Evolutionary conservation across 2,113 vertebrate genomes (phyloP), one percentile per base, ranked within the genome.

Genomic region (Bujurquina vittata): DNA sequence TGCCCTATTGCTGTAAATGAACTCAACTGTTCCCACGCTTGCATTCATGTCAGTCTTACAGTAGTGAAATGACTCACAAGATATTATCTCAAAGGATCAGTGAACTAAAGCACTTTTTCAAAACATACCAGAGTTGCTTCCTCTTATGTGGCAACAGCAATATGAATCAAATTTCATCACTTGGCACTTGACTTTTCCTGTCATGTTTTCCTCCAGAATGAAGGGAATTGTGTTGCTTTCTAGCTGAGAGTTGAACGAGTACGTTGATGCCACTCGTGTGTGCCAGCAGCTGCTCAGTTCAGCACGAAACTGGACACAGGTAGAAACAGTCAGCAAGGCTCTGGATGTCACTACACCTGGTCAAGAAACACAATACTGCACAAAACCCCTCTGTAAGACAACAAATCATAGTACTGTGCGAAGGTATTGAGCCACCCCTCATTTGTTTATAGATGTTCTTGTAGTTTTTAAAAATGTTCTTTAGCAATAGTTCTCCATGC

Each of bases 11-110:
- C 15, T 74, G 73, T 80, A 81, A 92, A 61, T 77, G 56, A 84
- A 69, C 29, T 60, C 40, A 62, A 6, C 75, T 84, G 63, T 80
- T 87, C 80, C 49, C 79, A 80, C 2, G 43, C n/a, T 14, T 65
- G 61, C 37, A 69, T 55, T 87, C 26, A 54, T 72, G 79, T 89
- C 78, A 87, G 79, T 60, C 83, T 75, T 75, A 86, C 35, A 55
- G 72, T 8, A 31, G 69, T 77, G 17, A 62, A 77, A 73, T 49
- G 43, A 84, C 40, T 79, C 67, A 37, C 75, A 9, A 46, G 76
- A 88, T 52, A 72, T 60, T 54, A 91, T 83, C 85, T 75, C 73
- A 79, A 23, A 69, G 76, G 76, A 83, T 81, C 77, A 54, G 73
- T 81, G 73, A 62, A 84, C 73, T 61, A 4, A 72, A 57, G 54